Percentiles rank a stretch among this genome's conserved stretches.
phyloP scores from a whole-genome alignment of 2,888 invertebrate species.

The Andricus quercusramuli region DNA sequence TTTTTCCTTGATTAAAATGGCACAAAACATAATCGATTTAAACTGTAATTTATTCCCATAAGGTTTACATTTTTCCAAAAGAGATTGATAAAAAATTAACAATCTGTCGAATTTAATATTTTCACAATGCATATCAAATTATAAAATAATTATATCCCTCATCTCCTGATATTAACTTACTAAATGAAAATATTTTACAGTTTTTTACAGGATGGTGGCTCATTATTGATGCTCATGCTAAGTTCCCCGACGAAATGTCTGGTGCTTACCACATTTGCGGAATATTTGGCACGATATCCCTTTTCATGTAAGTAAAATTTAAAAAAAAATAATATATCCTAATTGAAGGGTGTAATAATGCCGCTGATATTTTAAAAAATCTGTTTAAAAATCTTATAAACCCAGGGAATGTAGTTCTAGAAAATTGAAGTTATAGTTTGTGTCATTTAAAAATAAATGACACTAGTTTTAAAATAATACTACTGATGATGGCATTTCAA shows the following conservation, averaged over 20 bases:
- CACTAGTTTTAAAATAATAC: too few relatives aligned
- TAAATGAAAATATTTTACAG: constrained; percentile 79
- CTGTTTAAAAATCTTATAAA: too few relatives aligned
- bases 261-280: constrained; percentile 96
- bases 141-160: background rate
- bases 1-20: too few relatives aligned
- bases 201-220: constrained; percentile 99
- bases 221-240: constrained; percentile 95
- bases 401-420: too few relatives aligned
- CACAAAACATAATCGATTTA: background rate
- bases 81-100: background rate
- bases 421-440: too few relatives aligned
- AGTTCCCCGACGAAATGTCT: constrained; percentile 85
- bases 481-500: too few relatives aligned
- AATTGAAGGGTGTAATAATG: background rate
- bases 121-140: background rate
- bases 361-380: background rate
- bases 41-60: background rate
- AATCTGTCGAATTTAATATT: background rate
- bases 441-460: too few relatives aligned
- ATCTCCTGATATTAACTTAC: background rate
- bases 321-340: background rate
- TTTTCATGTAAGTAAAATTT: constrained; percentile 88
- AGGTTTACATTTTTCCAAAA: background rate
- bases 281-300: constrained; percentile 94